Evolutionary conservation across 2,797 vertebrate genomes (phyloP).

Genomic region (Carapus acus): DNA sequence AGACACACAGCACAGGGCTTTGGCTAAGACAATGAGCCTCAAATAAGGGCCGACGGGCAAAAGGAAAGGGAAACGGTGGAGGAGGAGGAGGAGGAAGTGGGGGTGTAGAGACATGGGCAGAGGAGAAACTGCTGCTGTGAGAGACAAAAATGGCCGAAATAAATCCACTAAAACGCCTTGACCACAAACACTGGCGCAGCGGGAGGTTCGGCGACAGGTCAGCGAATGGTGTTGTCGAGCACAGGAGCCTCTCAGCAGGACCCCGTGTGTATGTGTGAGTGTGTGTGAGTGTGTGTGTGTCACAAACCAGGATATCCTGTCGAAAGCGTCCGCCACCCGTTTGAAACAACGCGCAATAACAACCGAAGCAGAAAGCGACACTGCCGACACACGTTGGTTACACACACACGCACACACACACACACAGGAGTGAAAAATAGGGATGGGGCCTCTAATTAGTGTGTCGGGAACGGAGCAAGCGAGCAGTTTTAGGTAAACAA

Average conservation of each 20-base stretch:
- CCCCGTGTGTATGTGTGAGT: slow-evolving; percentile 16
- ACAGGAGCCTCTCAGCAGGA: slow-evolving; percentile 8
- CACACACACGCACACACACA: slow-evolving; percentile 2
- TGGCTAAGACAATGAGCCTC: slow-evolving; percentile 40
- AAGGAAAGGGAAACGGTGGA: slow-evolving; percentile 34
- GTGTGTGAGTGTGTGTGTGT: slow-evolving; percentile 44
- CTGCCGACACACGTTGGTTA: no score
- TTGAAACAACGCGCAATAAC: slow-evolving; percentile 33
- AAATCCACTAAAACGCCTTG: no score
- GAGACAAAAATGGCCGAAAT: no score
- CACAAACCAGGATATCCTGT: slow-evolving; percentile 81
- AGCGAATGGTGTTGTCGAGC: not conserved
- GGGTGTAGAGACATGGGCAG: slow-evolving; percentile 33
- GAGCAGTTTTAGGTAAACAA: slow-evolving; percentile 48
- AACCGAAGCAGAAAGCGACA: no score
- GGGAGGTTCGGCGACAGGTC: no score
- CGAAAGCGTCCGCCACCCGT: slow-evolving; percentile 37
- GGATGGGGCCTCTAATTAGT: slow-evolving; percentile 21
- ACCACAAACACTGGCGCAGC: no score
- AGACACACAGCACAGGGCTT: slow-evolving; percentile 38
- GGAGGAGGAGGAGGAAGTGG: slow-evolving; percentile 32
- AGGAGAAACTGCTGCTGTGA: slow-evolving; percentile 34
- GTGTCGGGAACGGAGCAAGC: slow-evolving; percentile 22
- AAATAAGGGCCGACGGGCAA: slow-evolving; percentile 42
- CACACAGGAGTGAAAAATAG: not conserved